phyloP scores from a whole-genome alignment of 2,113 vertebrate genomes.

The Dendropsophus ebraccatus region DNA sequence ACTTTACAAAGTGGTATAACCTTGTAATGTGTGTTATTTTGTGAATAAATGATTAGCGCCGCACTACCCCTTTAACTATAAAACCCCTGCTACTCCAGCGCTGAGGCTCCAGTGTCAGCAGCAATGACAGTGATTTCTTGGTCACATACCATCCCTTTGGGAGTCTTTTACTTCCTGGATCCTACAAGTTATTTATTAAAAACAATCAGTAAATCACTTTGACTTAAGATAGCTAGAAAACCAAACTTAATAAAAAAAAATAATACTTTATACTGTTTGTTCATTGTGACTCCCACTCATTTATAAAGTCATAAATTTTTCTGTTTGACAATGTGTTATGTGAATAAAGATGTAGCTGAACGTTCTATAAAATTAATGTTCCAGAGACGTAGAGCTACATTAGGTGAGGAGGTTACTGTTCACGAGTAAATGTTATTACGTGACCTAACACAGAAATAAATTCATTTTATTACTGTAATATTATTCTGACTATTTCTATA shows the following conservation, averaged over 20 bases:
- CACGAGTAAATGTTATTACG: conserved; percentile 28
- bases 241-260: background rate
- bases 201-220: background rate
- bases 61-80: no score
- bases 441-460: background rate
- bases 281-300: background rate
- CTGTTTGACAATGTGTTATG: background rate
- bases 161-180: no score
- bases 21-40: no score
- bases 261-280: background rate
- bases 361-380: conserved; percentile 32
- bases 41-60: no score
- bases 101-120: no score
- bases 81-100: no score
- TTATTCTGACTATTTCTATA: background rate
- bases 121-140: no score
- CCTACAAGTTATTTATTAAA: no score
- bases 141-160: no score
- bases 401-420: conserved; percentile 46
- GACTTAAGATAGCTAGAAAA: background rate
- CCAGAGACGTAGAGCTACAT: conserved; percentile 33
- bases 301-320: background rate
- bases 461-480: conserved; percentile 16
- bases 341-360: conserved; percentile 15
- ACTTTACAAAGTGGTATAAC: no score